Percentiles rank a stretch among this genome's conserved stretches.
These are phyloP conservation scores for Junonia oenone DNA, from an alignment of 2,888 invertebrate genomes.

Conservation along the genomic window DNA sequence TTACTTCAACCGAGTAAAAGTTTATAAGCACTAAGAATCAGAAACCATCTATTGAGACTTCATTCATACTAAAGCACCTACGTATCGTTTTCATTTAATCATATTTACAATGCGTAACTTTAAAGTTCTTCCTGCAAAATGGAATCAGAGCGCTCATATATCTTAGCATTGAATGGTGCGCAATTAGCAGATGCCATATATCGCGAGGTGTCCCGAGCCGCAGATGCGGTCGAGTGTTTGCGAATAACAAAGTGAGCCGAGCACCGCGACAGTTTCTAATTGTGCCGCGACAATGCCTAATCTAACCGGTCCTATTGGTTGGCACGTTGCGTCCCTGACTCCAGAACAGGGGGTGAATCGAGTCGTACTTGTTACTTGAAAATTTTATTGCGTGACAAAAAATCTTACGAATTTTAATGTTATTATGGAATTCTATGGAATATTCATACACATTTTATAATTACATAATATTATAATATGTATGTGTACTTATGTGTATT, in stretches of 20 bases:
- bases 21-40: too few species aligned
- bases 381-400: too few species aligned
- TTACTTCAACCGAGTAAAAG: too few species aligned
- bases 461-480: too few species aligned
- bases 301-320: conserved; percentile 71
- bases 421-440: too few species aligned
- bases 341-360: conserved; percentile 35
- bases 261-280: conserved; percentile 73
- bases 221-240: conserved; percentile 73
- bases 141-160: conserved; percentile 17
- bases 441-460: too few species aligned
- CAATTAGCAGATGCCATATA: conserved; percentile 64
- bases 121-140: conserved; percentile 7
- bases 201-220: conserved; percentile 40
- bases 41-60: too few species aligned
- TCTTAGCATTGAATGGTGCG: conserved; percentile 43
- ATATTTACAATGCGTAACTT: background rate
- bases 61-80: background rate
- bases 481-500: too few species aligned
- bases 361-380: conserved; percentile 29
- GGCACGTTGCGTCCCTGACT: conserved; percentile 56
- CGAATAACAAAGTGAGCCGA: conserved; percentile 68
- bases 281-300: conserved; percentile 75
- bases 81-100: background rate
- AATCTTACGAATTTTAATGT: too few species aligned